Evolutionary conservation across 2,797 vertebrate species (phyloP), one percentile per base, ranked within the genome.

Genomic region (Enteromius trimaculatus): DNA sequence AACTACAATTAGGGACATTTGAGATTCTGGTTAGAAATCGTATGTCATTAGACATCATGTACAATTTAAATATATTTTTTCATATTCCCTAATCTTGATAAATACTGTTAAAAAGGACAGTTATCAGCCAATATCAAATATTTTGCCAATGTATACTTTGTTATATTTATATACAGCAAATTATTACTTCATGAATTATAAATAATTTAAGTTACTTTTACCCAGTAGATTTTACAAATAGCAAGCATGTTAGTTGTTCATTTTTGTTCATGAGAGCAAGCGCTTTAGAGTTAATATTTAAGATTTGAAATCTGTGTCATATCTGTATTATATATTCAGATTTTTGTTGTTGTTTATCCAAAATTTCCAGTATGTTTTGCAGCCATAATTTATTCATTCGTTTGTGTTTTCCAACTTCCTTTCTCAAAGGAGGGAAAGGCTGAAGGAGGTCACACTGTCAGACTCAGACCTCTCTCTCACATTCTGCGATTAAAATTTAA

Each of bases 401-500:
- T 78, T 71, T 83, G 82, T 78, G 10, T 83, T 69, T 70, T 64
- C 23, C 49, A 68, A n/a, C n/a, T 42, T 55, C 65, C 13, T 44
- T 69, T 31, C 39, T 34, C 34, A 65, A 31, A 47, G 19, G 9
- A 77, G 31, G 6, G 51, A 49, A 34, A 70, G 51, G 65, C 51
- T 77, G 51, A 83, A 76, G n/a, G 37, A 69, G 74, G 74, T 65
- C 31, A 66, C n/a, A n/a, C 79, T 80, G 49, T 77, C 51, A 78
- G 29, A 69, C 49, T 17, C 31, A 60, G 47, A 74, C 74, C 82
- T 47, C 79, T 62, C 80, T 55, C 62, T 72, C 77, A 26, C 44
- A 8, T 34, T 77, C 34, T 55, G 58, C 79, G 21, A 88, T 85
- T 87, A 88, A 87, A 87, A 71, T 87, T 87, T 85, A 84, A 88